phyloP scores from a whole-genome alignment of 1,140 invertebrate species.

The Ladona fulva region DNA sequence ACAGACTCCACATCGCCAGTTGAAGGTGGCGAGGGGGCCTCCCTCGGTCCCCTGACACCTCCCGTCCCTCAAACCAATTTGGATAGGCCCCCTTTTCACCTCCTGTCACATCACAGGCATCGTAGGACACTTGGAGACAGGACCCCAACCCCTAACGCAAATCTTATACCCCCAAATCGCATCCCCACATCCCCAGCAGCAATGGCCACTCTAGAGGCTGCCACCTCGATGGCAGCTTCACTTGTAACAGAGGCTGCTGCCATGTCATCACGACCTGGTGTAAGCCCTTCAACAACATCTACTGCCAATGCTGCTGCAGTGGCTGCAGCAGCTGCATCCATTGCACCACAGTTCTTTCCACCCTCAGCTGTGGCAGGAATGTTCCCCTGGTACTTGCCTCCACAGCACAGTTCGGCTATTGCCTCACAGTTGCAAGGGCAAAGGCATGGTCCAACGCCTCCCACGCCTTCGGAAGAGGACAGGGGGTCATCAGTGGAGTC shows the following conservation, averaged over 20 bases:
- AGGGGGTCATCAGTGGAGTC: not conserved
- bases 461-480: not conserved
- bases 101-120: not conserved
- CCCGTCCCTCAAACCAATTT: not conserved
- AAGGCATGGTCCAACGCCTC: not conserved
- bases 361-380: constrained; percentile 16
- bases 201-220: constrained; percentile 40
- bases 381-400: constrained; percentile 17
- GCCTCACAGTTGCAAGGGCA: not conserved
- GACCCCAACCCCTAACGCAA: not conserved
- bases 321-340: constrained; percentile 19
- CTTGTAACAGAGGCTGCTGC: constrained; percentile 50
- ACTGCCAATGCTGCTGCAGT: constrained; percentile 33
- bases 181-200: constrained; percentile 15
- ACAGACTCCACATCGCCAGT: not conserved
- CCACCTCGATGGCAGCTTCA: constrained; percentile 49
- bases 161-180: not conserved
- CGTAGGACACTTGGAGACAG: not conserved
- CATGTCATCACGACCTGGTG: not conserved
- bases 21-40: not conserved
- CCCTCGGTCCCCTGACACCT: not conserved
- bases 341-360: constrained; percentile 18
- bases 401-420: not conserved
- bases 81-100: not conserved
- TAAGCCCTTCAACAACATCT: not conserved